phyloP scores from a whole-genome alignment of 2,797 vertebrate species.

The Phyllotis vaccarum region DNA sequence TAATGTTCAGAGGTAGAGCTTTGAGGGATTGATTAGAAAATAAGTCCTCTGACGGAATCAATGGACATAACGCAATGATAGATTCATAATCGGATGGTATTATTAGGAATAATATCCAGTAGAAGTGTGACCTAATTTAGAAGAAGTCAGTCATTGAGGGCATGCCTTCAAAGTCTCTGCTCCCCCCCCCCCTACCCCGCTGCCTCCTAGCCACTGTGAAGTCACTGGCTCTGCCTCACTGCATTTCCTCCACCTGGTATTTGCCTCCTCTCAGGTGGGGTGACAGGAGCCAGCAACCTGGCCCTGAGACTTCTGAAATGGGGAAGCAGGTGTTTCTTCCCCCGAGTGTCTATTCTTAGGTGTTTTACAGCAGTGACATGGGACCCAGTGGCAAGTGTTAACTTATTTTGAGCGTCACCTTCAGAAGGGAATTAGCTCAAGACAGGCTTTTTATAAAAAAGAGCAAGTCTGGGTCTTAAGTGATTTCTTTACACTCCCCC shows the following conservation, averaged over 20 bases:
- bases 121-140: neutral
- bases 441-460: neutral
- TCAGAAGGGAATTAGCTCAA: neutral
- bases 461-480: neutral
- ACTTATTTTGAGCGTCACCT: neutral
- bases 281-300: neutral
- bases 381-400: neutral
- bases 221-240: neutral
- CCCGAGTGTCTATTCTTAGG: neutral
- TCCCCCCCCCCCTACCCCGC: too few relatives aligned
- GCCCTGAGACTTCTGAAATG: neutral
- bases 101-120: neutral
- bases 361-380: neutral
- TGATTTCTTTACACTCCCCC: neutral
- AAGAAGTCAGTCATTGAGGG: neutral
- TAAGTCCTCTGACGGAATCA: too few relatives aligned
- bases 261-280: too few relatives aligned
- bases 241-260: too few relatives aligned
- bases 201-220: neutral
- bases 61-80: neutral
- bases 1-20: neutral
- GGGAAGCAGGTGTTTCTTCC: neutral
- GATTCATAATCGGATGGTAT: neutral
- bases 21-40: neutral
- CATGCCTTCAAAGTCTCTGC: neutral